A percentile compares a stretch with the other conserved stretches of the same genome.
These are phyloP conservation scores for Rotaria magnacalcarata DNA, from an alignment of 2,888 invertebrate genomes.

Conservation along the genomic window DNA sequence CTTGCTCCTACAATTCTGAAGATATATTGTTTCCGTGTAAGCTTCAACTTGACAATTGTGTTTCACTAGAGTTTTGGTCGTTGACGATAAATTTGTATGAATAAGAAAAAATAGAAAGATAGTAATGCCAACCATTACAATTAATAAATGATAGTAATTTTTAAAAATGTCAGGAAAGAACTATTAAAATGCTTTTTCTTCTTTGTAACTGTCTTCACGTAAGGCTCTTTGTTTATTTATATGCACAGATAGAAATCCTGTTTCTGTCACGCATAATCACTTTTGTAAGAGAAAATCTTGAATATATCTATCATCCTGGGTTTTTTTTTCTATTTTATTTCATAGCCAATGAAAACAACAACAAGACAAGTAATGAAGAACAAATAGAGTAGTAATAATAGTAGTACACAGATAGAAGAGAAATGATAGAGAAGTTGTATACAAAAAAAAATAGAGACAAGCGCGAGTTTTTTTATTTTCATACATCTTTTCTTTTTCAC, in stretches of 20 bases:
- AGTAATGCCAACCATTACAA: not conserved
- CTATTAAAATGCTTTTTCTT: not conserved
- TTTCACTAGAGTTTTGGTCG: not conserved
- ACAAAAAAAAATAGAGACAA: constrained; percentile 20
- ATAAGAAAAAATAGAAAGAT: not conserved
- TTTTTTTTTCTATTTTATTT: constrained; percentile 21
- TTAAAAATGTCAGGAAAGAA: not conserved
- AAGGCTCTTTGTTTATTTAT: not conserved
- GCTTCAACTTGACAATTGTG: not conserved
- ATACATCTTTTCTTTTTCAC: constrained; percentile 24
- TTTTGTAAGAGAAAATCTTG: not conserved
- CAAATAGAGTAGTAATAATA: not conserved
- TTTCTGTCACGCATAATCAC: not conserved
- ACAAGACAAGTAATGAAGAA: constrained; percentile 5
- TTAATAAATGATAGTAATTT: not conserved
- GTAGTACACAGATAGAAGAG: constrained; percentile 9
- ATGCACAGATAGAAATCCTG: not conserved
- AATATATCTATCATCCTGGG: not conserved
- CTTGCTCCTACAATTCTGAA: not conserved
- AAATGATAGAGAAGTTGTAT: not conserved
- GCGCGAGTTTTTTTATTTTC: constrained; percentile 2
- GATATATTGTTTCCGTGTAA: not conserved
- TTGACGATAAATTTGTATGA: not conserved
- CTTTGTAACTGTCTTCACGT: not conserved
- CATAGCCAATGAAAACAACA: constrained; percentile 27